phyloP scores from a whole-genome alignment of 1,140 invertebrate species.

The Hyles vespertilio region DNA sequence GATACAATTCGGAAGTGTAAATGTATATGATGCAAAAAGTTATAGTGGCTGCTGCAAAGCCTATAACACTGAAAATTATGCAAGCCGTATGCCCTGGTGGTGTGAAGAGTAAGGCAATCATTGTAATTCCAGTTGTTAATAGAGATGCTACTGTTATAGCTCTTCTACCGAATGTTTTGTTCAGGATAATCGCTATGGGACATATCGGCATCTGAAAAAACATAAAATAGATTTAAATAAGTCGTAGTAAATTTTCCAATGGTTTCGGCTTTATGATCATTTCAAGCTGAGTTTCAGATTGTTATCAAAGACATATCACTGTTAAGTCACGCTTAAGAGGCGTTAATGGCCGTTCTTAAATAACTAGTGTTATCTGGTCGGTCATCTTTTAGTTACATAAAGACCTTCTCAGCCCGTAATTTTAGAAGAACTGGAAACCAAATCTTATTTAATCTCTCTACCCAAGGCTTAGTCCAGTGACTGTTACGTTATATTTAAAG shows the following conservation, averaged over 20 bases:
- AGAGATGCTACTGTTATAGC: constrained; percentile 14
- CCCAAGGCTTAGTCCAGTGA: too few relatives aligned
- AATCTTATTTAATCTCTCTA: too few relatives aligned
- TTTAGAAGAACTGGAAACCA: too few relatives aligned
- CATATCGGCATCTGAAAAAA: constrained; percentile 17
- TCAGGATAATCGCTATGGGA: constrained; percentile 13
- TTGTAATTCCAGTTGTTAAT: constrained; percentile 20
- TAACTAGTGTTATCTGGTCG: too few relatives aligned
- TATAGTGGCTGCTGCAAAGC: constrained; percentile 21
- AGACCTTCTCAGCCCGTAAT: too few relatives aligned
- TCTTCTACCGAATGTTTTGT: constrained; percentile 28
- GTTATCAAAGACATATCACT: background rate
- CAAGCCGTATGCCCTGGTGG: constrained; percentile 24
- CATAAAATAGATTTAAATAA: background rate
- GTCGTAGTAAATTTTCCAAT: too few relatives aligned
- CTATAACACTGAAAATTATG: constrained; percentile 26
- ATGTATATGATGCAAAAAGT: constrained; percentile 28
- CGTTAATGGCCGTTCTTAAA: too few relatives aligned
- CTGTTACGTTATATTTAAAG: too few relatives aligned
- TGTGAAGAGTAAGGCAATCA: constrained; percentile 33
- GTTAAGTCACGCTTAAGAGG: background rate
- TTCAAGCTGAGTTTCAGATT: background rate
- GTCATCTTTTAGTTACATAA: too few relatives aligned
- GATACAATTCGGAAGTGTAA: constrained; percentile 36
- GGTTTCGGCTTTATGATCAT: too few relatives aligned